A percentile compares a stretch with the other conserved stretches of the same genome.
These are phyloP conservation scores for Aythya baeri DNA, from an alignment of 2,113 vertebrate species.

Conservation along the genomic window DNA sequence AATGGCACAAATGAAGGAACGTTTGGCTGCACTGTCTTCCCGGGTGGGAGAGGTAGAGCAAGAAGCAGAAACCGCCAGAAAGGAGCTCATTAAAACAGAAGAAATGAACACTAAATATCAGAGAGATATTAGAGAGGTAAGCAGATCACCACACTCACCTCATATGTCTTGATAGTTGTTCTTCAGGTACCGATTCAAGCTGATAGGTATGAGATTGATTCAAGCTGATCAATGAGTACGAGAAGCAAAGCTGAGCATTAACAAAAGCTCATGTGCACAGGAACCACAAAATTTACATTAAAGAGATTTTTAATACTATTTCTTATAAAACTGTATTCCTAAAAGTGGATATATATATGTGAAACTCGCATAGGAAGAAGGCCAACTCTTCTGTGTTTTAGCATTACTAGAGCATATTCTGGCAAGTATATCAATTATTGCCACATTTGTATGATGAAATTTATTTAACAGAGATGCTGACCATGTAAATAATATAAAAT, in stretches of 20 bases:
- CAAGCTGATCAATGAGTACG: too few relatives aligned
- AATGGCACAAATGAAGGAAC: conserved; percentile 99
- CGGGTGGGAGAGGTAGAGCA: conserved; percentile 96
- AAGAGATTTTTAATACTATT: background rate
- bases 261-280: background rate
- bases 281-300: background rate
- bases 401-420: background rate
- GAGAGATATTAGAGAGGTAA: conserved; percentile 98
- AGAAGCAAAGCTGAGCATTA: background rate
- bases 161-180: background rate
- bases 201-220: background rate
- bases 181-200: background rate
- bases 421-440: background rate
- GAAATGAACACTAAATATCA: conserved; percentile 99
- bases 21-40: conserved; percentile 92
- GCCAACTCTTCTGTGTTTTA: background rate
- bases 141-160: background rate
- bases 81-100: conserved; percentile 97
- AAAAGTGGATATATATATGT: background rate
- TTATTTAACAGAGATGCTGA: background rate
- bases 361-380: background rate
- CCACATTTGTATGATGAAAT: background rate
- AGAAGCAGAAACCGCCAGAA: conserved; percentile 95
- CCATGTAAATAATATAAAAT: background rate
- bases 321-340: background rate